Percentiles rank a stretch among this genome's conserved stretches.
Evolutionary conservation across 2,888 invertebrate species (phyloP).

Genomic region (Acronicta leporina): DNA sequence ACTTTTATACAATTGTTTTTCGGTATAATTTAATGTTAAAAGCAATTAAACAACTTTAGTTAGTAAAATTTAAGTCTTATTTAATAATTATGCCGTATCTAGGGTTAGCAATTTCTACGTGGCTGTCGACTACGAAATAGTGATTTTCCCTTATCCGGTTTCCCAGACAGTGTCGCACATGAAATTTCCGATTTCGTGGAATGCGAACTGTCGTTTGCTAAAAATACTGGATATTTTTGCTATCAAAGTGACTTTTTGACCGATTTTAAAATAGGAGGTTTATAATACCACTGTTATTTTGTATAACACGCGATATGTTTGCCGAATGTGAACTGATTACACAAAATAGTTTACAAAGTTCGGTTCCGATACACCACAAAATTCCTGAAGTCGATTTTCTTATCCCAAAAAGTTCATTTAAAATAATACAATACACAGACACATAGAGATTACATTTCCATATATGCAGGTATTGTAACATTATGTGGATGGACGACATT

Average conservation of each 20-base stretch:
- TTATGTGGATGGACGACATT: not conserved
- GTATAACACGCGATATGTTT: too few species aligned
- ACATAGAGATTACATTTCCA: not conserved
- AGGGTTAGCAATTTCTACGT: slow-evolving; percentile 17
- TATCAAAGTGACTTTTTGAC: not conserved
- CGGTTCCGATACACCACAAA: too few species aligned
- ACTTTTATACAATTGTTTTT: slow-evolving; percentile 38
- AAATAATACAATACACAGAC: too few species aligned
- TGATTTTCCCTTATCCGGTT: slow-evolving; percentile 40
- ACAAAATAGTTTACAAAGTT: too few species aligned
- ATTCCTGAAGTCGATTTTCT: too few species aligned
- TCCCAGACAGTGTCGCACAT: slow-evolving; percentile 41
- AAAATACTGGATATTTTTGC: not conserved
- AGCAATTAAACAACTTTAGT: slow-evolving; percentile 46
- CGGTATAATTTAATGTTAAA: slow-evolving; percentile 36
- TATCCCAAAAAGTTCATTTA: too few species aligned
- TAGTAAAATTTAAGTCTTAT: slow-evolving; percentile 41
- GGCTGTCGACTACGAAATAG: slow-evolving; percentile 15
- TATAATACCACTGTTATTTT: too few species aligned
- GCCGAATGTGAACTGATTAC: too few species aligned
- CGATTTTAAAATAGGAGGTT: too few species aligned
- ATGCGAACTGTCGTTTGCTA: slow-evolving; percentile 17
- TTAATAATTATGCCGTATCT: slow-evolving; percentile 28
- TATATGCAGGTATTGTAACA: too few species aligned
- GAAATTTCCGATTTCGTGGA: slow-evolving; percentile 47